Conservation (phyloP, 2,888 invertebrate species). For the Ceratothoa steindachneri region DNA sequence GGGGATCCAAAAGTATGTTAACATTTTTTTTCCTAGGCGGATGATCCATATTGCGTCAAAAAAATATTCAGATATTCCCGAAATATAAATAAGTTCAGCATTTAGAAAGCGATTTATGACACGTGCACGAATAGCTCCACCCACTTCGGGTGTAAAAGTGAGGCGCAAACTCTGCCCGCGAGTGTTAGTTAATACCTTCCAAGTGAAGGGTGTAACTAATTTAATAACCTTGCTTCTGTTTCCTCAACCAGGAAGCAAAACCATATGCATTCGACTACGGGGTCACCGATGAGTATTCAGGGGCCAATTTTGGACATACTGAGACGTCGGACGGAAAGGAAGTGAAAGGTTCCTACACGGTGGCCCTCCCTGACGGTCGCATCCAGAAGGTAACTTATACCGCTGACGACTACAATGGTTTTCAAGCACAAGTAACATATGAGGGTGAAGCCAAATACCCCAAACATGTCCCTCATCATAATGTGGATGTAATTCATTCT, state of each 20-base stretch:
- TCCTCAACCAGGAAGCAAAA: slow-evolving; percentile 7
- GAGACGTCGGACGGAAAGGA: slow-evolving; percentile 25
- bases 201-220: neutral
- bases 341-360: slow-evolving; percentile 27
- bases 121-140: too few relatives aligned
- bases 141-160: too few relatives aligned
- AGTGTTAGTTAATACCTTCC: neutral
- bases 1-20: too few relatives aligned
- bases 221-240: neutral
- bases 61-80: too few relatives aligned
- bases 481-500: neutral
- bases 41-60: too few relatives aligned
- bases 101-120: too few relatives aligned
- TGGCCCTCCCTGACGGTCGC: slow-evolving; percentile 37
- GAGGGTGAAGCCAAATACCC: slow-evolving; percentile 47
- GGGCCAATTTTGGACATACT: slow-evolving; percentile 26
- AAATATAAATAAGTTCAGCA: too few relatives aligned
- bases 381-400: slow-evolving; percentile 35
- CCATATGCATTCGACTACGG: slow-evolving; percentile 31
- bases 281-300: slow-evolving; percentile 25
- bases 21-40: too few relatives aligned
- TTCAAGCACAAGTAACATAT: slow-evolving; percentile 45
- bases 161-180: too few relatives aligned
- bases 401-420: slow-evolving; percentile 41
- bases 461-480: neutral